These are phyloP conservation scores for Meandrina meandrites DNA, from an alignment of 92 coral and sea anemone species.

Conservation along the genomic window DNA sequence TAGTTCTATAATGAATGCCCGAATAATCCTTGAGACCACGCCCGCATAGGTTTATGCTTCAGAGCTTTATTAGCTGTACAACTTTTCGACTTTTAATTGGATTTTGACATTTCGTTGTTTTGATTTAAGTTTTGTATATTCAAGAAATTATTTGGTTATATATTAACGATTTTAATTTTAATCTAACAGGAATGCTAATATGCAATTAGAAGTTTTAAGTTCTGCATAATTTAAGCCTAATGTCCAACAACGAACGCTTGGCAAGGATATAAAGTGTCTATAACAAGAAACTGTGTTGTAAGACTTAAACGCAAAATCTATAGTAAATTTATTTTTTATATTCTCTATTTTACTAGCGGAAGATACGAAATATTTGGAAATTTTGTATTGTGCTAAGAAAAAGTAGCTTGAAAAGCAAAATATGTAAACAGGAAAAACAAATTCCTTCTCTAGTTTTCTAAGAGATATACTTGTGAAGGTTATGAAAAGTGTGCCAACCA, in stretches of 20 bases:
- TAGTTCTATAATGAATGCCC: too few relatives aligned
- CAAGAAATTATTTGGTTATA: not conserved
- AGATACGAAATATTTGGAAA: not conserved
- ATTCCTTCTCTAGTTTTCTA: not conserved
- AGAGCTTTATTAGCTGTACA: not conserved
- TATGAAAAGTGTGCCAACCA: not conserved
- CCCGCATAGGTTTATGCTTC: not conserved
- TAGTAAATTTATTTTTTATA: not conserved
- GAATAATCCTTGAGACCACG: not conserved
- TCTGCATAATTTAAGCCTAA: slow-evolving; percentile 27
- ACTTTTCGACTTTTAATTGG: not conserved
- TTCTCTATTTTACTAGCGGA: not conserved
- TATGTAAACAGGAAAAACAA: not conserved
- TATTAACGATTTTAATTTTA: not conserved
- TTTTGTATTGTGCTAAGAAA: not conserved
- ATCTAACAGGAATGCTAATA: not conserved
- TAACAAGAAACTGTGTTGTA: not conserved
- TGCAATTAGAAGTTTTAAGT: not conserved
- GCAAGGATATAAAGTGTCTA: not conserved
- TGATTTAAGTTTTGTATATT: not conserved
- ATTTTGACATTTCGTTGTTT: not conserved
- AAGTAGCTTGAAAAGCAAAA: not conserved
- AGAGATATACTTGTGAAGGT: not conserved
- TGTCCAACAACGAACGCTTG: not conserved
- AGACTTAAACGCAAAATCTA: not conserved